Percentiles rank a stretch among this genome's conserved stretches.
Conservation (phyloP, 2,113 vertebrate species). For the Spheniscus mendiculus region DNA sequence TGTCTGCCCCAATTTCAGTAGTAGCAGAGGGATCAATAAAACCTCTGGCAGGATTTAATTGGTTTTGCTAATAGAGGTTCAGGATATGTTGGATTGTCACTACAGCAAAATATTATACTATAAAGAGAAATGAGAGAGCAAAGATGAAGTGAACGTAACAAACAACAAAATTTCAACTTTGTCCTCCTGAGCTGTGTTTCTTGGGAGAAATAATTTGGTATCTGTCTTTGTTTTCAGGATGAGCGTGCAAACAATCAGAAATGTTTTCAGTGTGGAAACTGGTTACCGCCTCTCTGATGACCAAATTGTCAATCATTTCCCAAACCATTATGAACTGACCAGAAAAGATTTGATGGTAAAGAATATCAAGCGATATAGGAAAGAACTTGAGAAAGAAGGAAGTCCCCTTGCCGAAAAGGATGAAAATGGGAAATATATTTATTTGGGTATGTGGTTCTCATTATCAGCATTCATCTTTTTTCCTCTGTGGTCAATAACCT, state of each 20-base stretch:
- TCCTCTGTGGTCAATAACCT: background rate
- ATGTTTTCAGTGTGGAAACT: slow-evolving; percentile 93
- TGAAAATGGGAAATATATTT: slow-evolving; percentile 93
- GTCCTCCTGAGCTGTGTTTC: background rate
- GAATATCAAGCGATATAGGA: slow-evolving; percentile 96
- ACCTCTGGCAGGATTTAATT: background rate
- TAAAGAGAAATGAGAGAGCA: background rate
- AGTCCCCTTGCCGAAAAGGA: slow-evolving; percentile 95
- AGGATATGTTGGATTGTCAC: background rate
- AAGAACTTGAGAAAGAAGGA: slow-evolving; percentile 93
- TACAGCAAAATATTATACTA: background rate
- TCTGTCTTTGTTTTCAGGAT: slow-evolving; percentile 80
- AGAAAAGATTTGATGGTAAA: slow-evolving; percentile 98
- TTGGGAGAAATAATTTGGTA: background rate
- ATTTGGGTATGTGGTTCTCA: slow-evolving; percentile 81
- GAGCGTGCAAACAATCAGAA: slow-evolving; percentile 97
- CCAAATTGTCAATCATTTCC: slow-evolving; percentile 98
- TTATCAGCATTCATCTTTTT: background rate
- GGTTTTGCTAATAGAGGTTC: background rate
- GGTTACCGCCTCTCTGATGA: slow-evolving; percentile 97
- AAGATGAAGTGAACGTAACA: background rate
- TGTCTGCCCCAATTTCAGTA: background rate
- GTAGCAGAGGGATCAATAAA: background rate
- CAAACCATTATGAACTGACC: slow-evolving; percentile 97
- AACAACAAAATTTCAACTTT: background rate